phyloP scores from a whole-genome alignment of 1,140 invertebrate genomes.

The Heliconius melpomene region DNA sequence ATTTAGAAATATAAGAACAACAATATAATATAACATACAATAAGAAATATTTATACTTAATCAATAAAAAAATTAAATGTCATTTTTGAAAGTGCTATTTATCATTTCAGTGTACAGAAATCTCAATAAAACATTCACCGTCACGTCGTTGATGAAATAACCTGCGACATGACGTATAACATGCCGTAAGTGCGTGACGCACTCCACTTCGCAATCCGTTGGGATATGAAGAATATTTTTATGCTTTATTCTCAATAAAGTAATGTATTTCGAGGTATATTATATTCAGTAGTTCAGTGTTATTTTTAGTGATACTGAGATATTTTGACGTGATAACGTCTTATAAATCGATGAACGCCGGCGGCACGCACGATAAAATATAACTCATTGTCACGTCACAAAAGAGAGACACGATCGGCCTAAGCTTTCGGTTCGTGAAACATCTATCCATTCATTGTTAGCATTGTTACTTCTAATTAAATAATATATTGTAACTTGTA shows the following conservation, averaged over 20 bases:
- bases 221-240: constrained; percentile 7
- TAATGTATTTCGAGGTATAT: neutral
- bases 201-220: neutral
- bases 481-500: no score
- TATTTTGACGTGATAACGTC: no score
- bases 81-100: neutral
- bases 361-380: no score
- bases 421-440: no score
- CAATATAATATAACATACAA: no score
- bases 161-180: constrained; percentile 3
- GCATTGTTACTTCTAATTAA: no score
- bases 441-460: no score
- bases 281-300: neutral
- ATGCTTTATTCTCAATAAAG: neutral
- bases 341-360: no score
- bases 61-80: neutral
- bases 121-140: neutral
- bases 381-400: no score
- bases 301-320: neutral
- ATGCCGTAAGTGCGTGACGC: constrained; percentile 9
- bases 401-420: no score
- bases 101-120: neutral
- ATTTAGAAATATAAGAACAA: no score
- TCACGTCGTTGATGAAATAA: constrained; percentile 5
- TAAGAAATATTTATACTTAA: no score